Conservation (phyloP, 2,888 invertebrate genomes). For the Pollenia griseotomentosa region DNA sequence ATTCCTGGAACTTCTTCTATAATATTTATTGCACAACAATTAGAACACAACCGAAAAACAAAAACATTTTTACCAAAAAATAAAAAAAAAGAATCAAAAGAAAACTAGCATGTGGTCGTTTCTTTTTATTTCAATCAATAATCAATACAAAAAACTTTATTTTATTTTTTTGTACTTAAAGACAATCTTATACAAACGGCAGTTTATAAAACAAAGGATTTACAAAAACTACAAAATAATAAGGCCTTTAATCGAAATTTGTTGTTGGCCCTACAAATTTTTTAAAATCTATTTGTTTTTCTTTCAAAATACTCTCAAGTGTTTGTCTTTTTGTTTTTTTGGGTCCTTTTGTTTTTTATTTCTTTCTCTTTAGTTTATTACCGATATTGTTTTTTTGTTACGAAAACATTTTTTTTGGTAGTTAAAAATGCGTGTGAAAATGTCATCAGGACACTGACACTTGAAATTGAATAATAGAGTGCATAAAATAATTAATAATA, state of each 20-base stretch:
- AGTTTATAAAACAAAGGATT: slow-evolving; percentile 33
- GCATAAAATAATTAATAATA: not conserved
- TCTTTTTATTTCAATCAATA: slow-evolving; percentile 51
- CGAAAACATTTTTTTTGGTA: slow-evolving; percentile 13
- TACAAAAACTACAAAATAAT: slow-evolving; percentile 10
- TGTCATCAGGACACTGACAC: slow-evolving; percentile 65
- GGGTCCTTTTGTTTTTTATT: slow-evolving; percentile 44
- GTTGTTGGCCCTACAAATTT: slow-evolving; percentile 35
- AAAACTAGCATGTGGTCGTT: slow-evolving; percentile 70
- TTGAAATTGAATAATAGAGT: slow-evolving; percentile 45
- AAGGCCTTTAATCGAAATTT: slow-evolving; percentile 39
- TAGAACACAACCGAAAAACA: slow-evolving; percentile 43
- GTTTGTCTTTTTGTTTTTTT: slow-evolving; percentile 6
- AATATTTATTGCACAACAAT: slow-evolving; percentile 63
- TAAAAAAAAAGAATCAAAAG: not conserved
- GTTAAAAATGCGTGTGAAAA: slow-evolving; percentile 69
- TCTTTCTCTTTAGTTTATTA: not conserved
- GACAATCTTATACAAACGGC: not conserved
- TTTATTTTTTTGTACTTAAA: not conserved
- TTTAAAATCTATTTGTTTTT: slow-evolving; percentile 31
- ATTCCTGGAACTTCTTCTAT: slow-evolving; percentile 56
- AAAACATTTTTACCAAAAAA: slow-evolving; percentile 63
- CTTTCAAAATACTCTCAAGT: slow-evolving; percentile 61
- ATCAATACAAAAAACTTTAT: slow-evolving; percentile 30
- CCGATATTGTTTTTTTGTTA: slow-evolving; percentile 14